Base-by-base conservation (phyloP, 1,140 invertebrate species). In the Lordiphosa clarofinis region DNA sequence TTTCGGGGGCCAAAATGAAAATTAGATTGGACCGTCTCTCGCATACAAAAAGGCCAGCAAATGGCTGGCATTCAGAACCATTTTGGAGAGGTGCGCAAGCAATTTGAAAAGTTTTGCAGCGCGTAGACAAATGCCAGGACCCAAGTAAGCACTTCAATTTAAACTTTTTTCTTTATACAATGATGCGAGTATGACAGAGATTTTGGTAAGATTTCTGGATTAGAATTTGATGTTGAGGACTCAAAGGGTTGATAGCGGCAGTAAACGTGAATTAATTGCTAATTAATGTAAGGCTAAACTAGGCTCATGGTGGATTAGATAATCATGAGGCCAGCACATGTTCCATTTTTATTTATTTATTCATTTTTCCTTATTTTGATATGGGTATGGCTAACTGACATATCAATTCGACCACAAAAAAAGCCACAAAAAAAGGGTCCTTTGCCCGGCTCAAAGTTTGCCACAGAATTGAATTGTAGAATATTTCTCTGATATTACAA, bases 381-480 rank as follows among this genome's bases (percentile, higher is more conserved):
- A 50, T 67, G 38, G 63, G 63, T 68, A 42, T 48, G 47, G 63
- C 46, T 68, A 55, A 59, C 55, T 52, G 64, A 68, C 64, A 68
- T 59, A 67, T 67, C 55, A 68, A 68, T 68, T 68, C 52, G 54
- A 68, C 64, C 63, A 68, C 64, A 68, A 68, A 68, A 10, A 44
- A 15, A 3, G 1, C 15, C 11, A 6, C 28, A 31, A 28, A 43
- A 46, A 44, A 31, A 31, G 6, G 11, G 6, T 39, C 38, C 5
- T 11, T 7, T 3, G n/a, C 15, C 8, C 21, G 12, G 21, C 38
- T 13, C 24, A 46, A 46, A 46, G 12, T 4, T 46, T 13, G 10
- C 24, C 43, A 13, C 31, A 8, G 24, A 46, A 46, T 46, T 12
- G 43, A 46, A 46, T 46, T 46, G 21, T 31, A 46, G 31, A 46